Evolutionary conservation across 2,888 invertebrate genomes (phyloP).

Genomic region (Cephus spinipes): DNA sequence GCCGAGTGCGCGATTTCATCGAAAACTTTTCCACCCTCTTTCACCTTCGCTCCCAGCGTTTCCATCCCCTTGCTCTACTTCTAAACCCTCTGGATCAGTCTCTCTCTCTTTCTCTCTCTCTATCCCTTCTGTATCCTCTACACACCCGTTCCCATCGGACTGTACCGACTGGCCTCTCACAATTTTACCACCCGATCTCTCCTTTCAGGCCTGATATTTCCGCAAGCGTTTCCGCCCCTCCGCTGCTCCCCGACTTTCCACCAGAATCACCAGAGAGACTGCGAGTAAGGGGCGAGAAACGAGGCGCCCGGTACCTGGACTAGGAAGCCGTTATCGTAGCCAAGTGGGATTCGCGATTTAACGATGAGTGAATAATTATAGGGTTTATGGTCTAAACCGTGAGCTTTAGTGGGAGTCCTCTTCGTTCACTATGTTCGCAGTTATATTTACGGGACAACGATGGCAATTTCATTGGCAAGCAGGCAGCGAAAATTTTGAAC

Average conservation of each 20-base stretch:
- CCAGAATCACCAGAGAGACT: background rate
- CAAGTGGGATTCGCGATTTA: constrained; percentile 54
- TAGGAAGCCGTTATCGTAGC: constrained; percentile 53
- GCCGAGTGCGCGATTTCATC: constrained; percentile 56
- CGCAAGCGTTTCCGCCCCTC: background rate
- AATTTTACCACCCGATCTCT: background rate
- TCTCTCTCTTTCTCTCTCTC: no score
- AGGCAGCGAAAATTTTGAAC: constrained; percentile 35
- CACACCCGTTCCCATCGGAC: background rate
- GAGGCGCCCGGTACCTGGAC: background rate
- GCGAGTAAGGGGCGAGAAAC: background rate
- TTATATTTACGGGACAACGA: constrained; percentile 56
- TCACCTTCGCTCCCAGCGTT: background rate
- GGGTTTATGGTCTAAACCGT: constrained; percentile 57
- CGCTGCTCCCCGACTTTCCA: background rate
- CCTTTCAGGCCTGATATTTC: background rate
- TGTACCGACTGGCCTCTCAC: background rate
- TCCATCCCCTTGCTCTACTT: constrained; percentile 5
- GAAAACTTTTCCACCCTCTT: constrained; percentile 50
- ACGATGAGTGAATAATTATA: constrained; percentile 62
- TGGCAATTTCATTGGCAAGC: constrained; percentile 39
- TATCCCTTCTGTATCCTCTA: background rate
- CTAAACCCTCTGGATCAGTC: background rate
- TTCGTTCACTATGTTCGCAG: constrained; percentile 36
- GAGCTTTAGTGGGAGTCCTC: constrained; percentile 42